Evolutionary conservation across 2,888 invertebrate species (phyloP), one percentile per base, ranked within the genome.

Genomic region (Pachycephus smyrnensis): DNA sequence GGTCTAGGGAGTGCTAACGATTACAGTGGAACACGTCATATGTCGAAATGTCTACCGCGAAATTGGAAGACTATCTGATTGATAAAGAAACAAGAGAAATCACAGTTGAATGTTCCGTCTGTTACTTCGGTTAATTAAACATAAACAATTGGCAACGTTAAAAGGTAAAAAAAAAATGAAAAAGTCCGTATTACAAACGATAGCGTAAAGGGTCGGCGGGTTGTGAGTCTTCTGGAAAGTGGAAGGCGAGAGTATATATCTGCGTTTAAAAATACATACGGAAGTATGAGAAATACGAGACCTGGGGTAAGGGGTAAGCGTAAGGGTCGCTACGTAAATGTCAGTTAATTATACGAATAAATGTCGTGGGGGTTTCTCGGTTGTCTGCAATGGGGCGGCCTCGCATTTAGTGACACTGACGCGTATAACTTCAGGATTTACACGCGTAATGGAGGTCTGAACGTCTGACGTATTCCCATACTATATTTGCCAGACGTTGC

Each of bases 271-370:
- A 78, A 80, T 82, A 79, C 73, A 74, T 71, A 55, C 68, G 73
- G 75, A 81, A 79, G 82, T 80, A 81, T 77, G 80, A 84, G 82
- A 86, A 83, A 85, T 84, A 86, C 86, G 85, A 82, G 81, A 30
- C 80, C 77, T 77, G 76, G 30, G 30, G 12, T 23, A 37, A 74
- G 37, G 32, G 36, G 11, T 36, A 23, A 15, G 82, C 84, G 82
- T 82, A 83, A 86, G 80, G 79, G 79, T 78, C 55, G 82, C 87
- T 84, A 87, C 86, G 85, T 87, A 87, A 88, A 89, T 85, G 86
- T 83, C 83, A 83, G 87, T 87, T 89, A 89, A 89, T 89, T 89
- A 88, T 87, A 85, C 75, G 75, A 84, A 82, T 82, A 81, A 77
- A 78, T 76, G 32, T 36, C 69, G 68, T 35, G 55, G 76, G 33